A percentile compares a stretch with the other conserved stretches of the same genome.
Conservation (phyloP, 2,888 invertebrate genomes). For the Rambutsinella grinnellia region DNA sequence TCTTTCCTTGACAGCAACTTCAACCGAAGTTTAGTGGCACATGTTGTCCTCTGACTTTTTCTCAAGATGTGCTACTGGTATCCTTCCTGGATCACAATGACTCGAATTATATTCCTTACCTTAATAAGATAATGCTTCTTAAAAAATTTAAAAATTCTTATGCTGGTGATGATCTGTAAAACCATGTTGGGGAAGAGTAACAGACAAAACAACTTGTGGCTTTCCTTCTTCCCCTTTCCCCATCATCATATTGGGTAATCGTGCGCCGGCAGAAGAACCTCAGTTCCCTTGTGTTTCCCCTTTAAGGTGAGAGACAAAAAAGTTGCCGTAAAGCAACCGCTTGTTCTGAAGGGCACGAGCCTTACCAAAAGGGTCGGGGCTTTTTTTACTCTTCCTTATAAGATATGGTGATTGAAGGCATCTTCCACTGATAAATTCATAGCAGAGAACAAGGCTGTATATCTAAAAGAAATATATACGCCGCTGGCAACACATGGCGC, state of each 20-base stretch:
- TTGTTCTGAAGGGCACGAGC: conserved; percentile 66
- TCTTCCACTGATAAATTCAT: not conserved
- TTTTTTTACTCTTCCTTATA: conserved; percentile 28
- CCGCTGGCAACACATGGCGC: conserved; percentile 63
- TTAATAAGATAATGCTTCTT: no score
- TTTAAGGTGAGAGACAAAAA: conserved; percentile 40
- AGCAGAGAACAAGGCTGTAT: conserved; percentile 22
- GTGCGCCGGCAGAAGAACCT: conserved; percentile 31
- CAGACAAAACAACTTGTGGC: not conserved
- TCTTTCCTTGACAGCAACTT: not conserved
- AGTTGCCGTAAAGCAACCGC: conserved; percentile 61
- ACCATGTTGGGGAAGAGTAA: not conserved
- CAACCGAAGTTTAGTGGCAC: not conserved
- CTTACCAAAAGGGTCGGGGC: conserved; percentile 61
- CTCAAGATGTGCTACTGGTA: not conserved
- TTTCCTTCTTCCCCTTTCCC: not conserved
- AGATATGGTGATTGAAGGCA: conserved; percentile 12
- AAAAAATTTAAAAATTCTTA: no score
- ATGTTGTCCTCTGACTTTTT: not conserved
- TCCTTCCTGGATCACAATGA: not conserved
- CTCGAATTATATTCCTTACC: not conserved
- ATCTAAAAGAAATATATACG: conserved; percentile 34
- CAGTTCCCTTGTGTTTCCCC: conserved; percentile 23
- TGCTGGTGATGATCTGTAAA: not conserved
- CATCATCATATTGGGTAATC: no score